phyloP scores from a whole-genome alignment of 2,113 vertebrate species.

The Vulpes vulpes region DNA sequence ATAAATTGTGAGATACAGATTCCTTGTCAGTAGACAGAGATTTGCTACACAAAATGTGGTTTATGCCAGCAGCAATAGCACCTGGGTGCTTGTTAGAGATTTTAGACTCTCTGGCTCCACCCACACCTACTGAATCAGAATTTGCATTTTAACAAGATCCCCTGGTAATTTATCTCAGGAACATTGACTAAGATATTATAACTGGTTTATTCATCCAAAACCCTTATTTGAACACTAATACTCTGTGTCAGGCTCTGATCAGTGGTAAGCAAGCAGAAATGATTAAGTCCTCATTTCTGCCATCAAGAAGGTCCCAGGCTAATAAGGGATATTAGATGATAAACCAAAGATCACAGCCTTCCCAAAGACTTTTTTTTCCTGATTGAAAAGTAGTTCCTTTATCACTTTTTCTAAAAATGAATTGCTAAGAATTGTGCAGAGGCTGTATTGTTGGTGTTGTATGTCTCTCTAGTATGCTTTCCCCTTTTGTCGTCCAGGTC shows the following conservation, averaged over 20 bases:
- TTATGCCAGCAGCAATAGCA: neutral
- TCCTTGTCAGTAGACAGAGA: neutral
- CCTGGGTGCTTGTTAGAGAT: neutral
- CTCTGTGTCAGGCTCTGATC: neutral
- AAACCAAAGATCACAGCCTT: conserved; percentile 7
- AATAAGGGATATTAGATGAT: neutral
- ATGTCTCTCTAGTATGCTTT: neutral
- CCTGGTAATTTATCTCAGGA: neutral
- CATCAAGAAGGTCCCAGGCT: neutral
- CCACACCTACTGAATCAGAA: neutral
- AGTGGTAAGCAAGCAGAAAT: neutral
- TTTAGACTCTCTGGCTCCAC: neutral
- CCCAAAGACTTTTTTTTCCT: neutral
- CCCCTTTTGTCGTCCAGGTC: neutral
- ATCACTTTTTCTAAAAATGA: conserved; percentile 43
- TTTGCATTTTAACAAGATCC: neutral
- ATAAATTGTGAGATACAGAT: neutral
- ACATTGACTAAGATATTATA: neutral
- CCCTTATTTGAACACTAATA: neutral
- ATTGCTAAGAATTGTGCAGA: neutral
- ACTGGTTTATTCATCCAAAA: neutral
- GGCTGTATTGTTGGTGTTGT: neutral
- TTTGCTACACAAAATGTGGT: neutral
- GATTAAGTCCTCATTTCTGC: neutral
- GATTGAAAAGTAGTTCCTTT: neutral